phyloP scores from a whole-genome alignment of 2,797 vertebrate species.

The Anguilla anguilla region DNA sequence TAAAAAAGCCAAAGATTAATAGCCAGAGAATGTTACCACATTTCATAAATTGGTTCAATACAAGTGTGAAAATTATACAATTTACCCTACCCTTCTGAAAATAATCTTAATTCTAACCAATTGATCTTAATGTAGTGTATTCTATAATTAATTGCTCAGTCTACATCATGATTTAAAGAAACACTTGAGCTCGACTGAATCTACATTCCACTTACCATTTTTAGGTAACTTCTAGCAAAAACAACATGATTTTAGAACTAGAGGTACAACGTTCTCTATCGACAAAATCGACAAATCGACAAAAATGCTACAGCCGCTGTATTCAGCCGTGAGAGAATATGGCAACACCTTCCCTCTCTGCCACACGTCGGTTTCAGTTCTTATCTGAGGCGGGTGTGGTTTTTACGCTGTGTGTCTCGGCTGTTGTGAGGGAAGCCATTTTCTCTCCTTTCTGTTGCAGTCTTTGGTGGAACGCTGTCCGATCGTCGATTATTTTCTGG shows the following conservation, averaged over 20 bases:
- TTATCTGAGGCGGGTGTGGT: background rate
- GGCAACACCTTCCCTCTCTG: background rate
- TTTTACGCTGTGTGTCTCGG: background rate
- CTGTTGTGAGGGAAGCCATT: background rate
- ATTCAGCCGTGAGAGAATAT: background rate
- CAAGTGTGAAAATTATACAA: background rate
- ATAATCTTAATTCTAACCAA: background rate
- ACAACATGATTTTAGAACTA: background rate
- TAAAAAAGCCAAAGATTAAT: too few relatives aligned
- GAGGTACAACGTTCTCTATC: background rate
- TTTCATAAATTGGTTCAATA: background rate
- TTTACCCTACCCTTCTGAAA: background rate
- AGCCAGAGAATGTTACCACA: too few relatives aligned
- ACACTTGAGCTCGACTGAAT: background rate
- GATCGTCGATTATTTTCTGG: constrained; percentile 7
- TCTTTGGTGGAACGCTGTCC: constrained; percentile 6
- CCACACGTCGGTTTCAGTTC: background rate
- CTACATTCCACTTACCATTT: background rate
- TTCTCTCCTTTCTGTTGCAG: constrained; percentile 17
- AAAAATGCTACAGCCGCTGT: background rate
- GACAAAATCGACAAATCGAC: background rate
- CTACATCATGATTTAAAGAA: background rate
- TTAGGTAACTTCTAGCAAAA: background rate
- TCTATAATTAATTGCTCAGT: background rate
- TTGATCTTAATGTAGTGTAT: background rate